These are phyloP conservation scores for Pleuronectes platessa DNA, from an alignment of 2,113 vertebrate genomes.

Conservation along the genomic window DNA sequence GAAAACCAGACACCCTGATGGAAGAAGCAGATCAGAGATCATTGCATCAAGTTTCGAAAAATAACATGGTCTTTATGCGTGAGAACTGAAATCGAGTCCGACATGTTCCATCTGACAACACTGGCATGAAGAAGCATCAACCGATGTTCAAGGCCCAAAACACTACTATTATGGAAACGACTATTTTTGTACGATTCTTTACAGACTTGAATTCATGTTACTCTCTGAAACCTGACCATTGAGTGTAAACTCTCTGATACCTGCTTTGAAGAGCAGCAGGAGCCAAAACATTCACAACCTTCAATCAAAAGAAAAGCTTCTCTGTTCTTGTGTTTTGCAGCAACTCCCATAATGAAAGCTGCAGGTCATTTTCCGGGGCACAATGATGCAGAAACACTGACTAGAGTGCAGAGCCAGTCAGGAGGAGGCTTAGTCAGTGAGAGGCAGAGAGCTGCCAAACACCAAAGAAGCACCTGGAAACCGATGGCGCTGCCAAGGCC, in stretches of 20 bases:
- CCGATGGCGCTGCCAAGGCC: constrained; percentile 47
- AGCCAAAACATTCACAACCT: constrained; percentile 42
- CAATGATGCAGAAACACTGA: constrained; percentile 23
- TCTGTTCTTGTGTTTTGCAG: constrained; percentile 36
- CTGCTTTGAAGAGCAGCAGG: constrained; percentile 17
- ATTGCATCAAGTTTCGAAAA: no score
- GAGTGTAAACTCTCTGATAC: constrained; percentile 36
- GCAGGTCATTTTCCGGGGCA: constrained; percentile 29
- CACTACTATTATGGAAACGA: constrained; percentile 40
- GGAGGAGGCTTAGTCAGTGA: constrained; percentile 34
- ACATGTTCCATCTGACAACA: constrained; percentile 7
- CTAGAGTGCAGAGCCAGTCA: constrained; percentile 23
- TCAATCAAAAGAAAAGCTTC: constrained; percentile 43
- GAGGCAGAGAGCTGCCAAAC: constrained; percentile 52
- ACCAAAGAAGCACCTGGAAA: constrained; percentile 67
- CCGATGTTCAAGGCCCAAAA: neutral
- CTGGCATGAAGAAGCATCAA: constrained; percentile 13
- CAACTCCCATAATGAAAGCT: constrained; percentile 35
- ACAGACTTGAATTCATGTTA: constrained; percentile 44
- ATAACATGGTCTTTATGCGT: constrained; percentile 1
- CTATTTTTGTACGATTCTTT: neutral
- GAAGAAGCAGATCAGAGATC: no score
- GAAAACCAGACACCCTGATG: no score
- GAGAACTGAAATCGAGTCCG: neutral
- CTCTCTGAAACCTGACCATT: constrained; percentile 39